Evolutionary conservation across 92 coral and sea anemone genomes (phyloP), one percentile per base, ranked within the genome.

Genomic region (Umimayanthus kanabou): DNA sequence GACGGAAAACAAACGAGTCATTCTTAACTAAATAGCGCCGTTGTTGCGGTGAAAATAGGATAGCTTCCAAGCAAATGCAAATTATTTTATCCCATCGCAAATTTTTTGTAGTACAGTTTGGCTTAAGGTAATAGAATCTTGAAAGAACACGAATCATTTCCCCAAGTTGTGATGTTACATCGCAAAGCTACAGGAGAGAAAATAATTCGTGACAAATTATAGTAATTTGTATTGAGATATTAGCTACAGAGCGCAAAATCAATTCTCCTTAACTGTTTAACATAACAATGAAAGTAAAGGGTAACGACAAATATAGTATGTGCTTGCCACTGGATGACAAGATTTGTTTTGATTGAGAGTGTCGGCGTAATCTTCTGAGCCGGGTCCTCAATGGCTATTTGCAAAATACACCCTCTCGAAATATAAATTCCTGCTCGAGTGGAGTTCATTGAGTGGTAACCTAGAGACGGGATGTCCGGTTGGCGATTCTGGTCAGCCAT

Each of bases 401-500:
- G 30, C 81, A 77, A 77, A 42, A 18, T 8, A 13, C 61, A 77
- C 58, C 28, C 26, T 49, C 30, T 82, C 53, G 77, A 82, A 39
- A 39, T 30, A 69, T 33, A n/a, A 42, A 83, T 70, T 33, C 6
- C 39, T 39, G 10, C 3, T 67, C 25, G 66, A 69, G 61, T 67
- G 4, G 11, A 42, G 30, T 9, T 26, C 87, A 83, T 83, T 83
- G 87, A 70, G 70, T 70, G 53, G 87, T 83, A 69, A 71, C 87
- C 78, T 83, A 16, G 77, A 83, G 67, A 83, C 78, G 43, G 9
- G 25, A 83, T 83, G 87, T 83, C 67, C 14, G 33, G 39, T 15
- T 69, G 67, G 87, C 65, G 67, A 9, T 43, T 83, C 43, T 83
- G 64, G 87, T 13, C 25, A 6, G 20, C 67, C 15, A 78, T 70